Percentiles rank a stretch among this genome's conserved stretches.
Evolutionary conservation across 2,797 vertebrate genomes (phyloP).

Genomic region (Danio choprae): DNA sequence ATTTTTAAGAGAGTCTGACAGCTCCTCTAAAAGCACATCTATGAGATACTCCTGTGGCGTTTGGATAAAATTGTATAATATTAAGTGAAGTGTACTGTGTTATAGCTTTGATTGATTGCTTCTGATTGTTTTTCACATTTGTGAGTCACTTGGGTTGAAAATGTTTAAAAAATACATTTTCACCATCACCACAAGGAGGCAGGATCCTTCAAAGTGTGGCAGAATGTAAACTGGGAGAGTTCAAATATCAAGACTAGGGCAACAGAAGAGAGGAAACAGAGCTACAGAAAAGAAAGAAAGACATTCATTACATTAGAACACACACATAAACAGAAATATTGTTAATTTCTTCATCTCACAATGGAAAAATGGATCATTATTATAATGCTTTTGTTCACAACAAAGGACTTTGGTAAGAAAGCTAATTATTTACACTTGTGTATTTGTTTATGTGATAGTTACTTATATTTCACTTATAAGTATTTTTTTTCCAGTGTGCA

Average conservation of each 20-base stretch:
- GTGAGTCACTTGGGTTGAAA: too few species aligned
- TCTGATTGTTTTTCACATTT: too few species aligned
- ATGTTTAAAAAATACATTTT: too few species aligned
- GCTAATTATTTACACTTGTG: not conserved
- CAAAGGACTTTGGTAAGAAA: not conserved
- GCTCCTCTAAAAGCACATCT: not conserved
- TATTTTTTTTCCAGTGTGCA: not conserved
- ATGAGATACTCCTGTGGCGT: not conserved
- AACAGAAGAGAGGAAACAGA: too few species aligned
- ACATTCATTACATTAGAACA: too few species aligned
- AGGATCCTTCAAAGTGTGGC: not conserved
- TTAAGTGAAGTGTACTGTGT: too few species aligned
- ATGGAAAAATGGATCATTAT: not conserved
- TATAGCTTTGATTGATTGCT: too few species aligned
- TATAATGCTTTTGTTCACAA: not conserved
- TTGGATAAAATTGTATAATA: not conserved
- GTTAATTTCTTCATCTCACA: not conserved
- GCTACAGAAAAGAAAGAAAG: too few species aligned
- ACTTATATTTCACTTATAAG: too few species aligned
- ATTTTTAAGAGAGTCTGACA: not conserved
- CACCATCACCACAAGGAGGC: not conserved
- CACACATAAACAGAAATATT: too few species aligned
- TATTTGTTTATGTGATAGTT: too few species aligned
- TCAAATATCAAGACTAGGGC: not conserved
- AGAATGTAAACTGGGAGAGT: not conserved